These are phyloP conservation scores for Amblyornis subalaris DNA, from an alignment of 2,113 vertebrate species.

Conservation along the genomic window DNA sequence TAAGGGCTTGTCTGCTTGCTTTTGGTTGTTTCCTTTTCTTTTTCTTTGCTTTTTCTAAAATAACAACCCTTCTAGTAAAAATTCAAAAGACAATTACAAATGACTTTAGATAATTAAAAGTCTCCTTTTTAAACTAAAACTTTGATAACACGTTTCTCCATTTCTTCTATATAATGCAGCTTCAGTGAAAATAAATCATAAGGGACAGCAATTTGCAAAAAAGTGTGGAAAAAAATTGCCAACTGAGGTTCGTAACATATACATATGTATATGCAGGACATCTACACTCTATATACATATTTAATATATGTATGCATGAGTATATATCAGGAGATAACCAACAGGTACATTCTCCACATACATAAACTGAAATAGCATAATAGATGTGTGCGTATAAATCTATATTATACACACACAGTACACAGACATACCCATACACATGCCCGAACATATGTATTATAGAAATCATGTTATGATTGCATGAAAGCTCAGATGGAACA, in stretches of 20 bases:
- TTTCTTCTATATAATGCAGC: conserved; percentile 69
- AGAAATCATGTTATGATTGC: conserved; percentile 51
- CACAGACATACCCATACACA: conserved; percentile 61
- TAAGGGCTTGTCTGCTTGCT: conserved; percentile 14
- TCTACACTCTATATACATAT: conserved; percentile 76
- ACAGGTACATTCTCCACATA: conserved; percentile 52
- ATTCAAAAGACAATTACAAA: conserved; percentile 57
- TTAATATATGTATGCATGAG: conserved; percentile 64
- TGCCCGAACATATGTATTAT: conserved; percentile 20
- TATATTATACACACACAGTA: neutral
- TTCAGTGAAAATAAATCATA: conserved; percentile 63
- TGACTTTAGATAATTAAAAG: conserved; percentile 66
- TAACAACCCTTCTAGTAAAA: conserved; percentile 54
- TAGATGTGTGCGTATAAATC: conserved; percentile 50
- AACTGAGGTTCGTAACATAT: conserved; percentile 70
- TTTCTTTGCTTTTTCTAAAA: neutral
- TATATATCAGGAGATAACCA: conserved; percentile 66
- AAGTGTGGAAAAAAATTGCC: conserved; percentile 55
- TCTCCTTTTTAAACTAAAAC: conserved; percentile 74
- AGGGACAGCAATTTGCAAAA: conserved; percentile 73
- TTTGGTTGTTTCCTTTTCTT: neutral
- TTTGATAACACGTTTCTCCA: conserved; percentile 64
- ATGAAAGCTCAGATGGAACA: conserved; percentile 68
- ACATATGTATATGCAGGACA: conserved; percentile 75
- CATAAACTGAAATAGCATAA: conserved; percentile 60